These are phyloP conservation scores for Tupiocoris notatus DNA, from an alignment of 2,888 invertebrate genomes.

Conservation along the genomic window DNA sequence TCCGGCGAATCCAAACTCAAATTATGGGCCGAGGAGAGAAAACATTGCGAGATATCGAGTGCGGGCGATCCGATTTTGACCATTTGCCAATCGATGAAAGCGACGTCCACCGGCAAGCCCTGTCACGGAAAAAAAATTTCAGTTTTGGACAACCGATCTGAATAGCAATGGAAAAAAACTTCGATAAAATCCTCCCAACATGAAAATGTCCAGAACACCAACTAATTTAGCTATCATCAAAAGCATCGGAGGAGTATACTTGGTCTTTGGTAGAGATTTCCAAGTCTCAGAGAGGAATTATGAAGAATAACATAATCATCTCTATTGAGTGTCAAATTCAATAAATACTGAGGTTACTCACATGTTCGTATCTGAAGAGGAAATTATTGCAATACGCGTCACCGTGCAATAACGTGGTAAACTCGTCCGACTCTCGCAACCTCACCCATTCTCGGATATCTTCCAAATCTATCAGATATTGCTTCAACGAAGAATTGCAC, in stretches of 20 bases:
- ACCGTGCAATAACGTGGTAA: conserved; percentile 8
- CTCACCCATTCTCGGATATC: background rate
- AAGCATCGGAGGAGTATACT: no score
- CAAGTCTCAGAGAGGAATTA: no score
- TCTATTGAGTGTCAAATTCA: no score
- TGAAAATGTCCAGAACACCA: no score
- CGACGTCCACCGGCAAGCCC: conserved; percentile 13
- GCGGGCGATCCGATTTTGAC: conserved; percentile 15
- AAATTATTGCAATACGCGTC: conserved; percentile 26
- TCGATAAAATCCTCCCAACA: no score
- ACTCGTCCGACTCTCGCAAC: background rate
- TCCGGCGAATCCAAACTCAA: background rate
- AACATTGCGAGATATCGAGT: conserved; percentile 9
- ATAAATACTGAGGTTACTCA: no score
- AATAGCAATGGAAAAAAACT: no score
- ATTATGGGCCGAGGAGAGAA: conserved; percentile 20
- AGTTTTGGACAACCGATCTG: background rate
- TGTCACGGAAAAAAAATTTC: background rate
- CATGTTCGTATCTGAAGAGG: conserved; percentile 25
- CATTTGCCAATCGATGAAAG: conserved; percentile 32
- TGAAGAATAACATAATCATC: no score
- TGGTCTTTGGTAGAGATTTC: no score
- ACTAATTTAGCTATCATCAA: no score
- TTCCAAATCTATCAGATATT: background rate
- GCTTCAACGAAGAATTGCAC: background rate